Percentiles rank a stretch among this genome's conserved stretches.
phyloP scores from a whole-genome alignment of 1,140 invertebrate species.

The Ostrea denselamellosa region DNA sequence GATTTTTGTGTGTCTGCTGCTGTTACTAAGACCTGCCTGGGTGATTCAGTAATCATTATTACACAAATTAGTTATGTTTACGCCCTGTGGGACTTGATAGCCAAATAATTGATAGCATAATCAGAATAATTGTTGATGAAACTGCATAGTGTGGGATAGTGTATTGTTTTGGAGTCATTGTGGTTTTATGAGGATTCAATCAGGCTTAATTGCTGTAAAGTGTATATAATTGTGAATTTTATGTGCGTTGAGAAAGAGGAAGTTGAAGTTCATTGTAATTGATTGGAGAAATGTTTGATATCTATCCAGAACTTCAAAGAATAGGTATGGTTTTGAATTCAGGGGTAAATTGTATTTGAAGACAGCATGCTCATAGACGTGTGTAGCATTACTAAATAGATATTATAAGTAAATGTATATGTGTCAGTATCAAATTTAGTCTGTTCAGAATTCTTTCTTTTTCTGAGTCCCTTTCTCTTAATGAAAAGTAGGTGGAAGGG shows the following conservation, averaged over 20 bases:
- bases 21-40: neutral
- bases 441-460: too few relatives aligned
- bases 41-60: constrained; percentile 15
- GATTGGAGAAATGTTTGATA: neutral
- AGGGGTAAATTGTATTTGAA: too few relatives aligned
- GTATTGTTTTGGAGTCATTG: neutral
- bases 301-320: neutral
- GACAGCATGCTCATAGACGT: too few relatives aligned
- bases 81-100: neutral
- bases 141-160: neutral
- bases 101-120: neutral
- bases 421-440: neutral
- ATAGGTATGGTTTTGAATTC: neutral
- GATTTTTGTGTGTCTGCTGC: constrained; percentile 19
- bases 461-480: too few relatives aligned
- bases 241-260: neutral
- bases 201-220: neutral
- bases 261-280: neutral
- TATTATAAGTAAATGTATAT: neutral
- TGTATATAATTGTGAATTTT: neutral
- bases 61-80: constrained; percentile 20
- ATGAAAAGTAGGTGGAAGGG: too few relatives aligned
- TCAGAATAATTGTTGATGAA: neutral
- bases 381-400: neutral
- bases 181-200: neutral